phyloP scores from a whole-genome alignment of 1,140 invertebrate species.

The Leptinotarsa undecemlineata region DNA sequence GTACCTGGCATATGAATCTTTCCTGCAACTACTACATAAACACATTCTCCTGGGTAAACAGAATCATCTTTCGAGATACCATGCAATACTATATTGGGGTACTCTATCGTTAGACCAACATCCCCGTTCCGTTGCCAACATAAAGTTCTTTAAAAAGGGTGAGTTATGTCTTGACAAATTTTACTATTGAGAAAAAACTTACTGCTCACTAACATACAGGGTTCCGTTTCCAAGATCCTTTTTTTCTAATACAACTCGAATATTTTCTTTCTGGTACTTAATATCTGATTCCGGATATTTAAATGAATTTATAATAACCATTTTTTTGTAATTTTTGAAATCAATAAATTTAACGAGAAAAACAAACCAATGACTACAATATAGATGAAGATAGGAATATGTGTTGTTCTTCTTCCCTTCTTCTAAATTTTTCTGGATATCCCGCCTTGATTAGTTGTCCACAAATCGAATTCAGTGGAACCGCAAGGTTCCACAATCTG shows the following conservation, averaged over 20 bases:
- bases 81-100: constrained; percentile 74
- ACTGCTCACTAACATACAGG: constrained; percentile 52
- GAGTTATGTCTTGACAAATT: not conserved
- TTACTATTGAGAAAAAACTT: constrained; percentile 19
- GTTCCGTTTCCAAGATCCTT: constrained; percentile 50
- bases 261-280: constrained; percentile 44
- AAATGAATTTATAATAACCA: constrained; percentile 51
- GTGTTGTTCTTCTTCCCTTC: too few species aligned
- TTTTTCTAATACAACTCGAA: constrained; percentile 48
- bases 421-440: too few species aligned
- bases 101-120: constrained; percentile 73
- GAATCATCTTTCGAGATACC: constrained; percentile 71
- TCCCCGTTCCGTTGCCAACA: constrained; percentile 65
- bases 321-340: constrained; percentile 31
- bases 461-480: too few species aligned
- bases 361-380: too few species aligned
- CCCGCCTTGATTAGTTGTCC: too few species aligned
- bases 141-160: constrained; percentile 60
- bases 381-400: too few species aligned
- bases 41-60: constrained; percentile 67
- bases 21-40: constrained; percentile 73
- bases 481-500: too few species aligned
- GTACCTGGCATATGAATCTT: constrained; percentile 62
- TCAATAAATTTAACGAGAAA: too few species aligned
- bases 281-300: constrained; percentile 48